phyloP scores from a whole-genome alignment of 1,140 invertebrate genomes.

The Cotesia chilonis region DNA sequence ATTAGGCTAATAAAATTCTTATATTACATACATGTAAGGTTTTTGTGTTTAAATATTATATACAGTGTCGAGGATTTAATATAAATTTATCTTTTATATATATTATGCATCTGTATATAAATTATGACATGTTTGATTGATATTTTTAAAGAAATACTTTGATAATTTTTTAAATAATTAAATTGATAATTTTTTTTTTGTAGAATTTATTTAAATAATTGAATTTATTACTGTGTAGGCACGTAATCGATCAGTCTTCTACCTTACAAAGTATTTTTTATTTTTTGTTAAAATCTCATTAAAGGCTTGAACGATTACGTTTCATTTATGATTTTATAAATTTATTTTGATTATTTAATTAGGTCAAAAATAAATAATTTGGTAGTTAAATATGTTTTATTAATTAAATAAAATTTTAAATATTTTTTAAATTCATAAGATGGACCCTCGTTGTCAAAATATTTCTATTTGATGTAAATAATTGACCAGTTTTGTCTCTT shows the following conservation, averaged over 20 bases:
- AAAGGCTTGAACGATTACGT: conserved; percentile 26
- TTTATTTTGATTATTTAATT: conserved; percentile 5
- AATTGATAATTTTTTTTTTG: conserved; percentile 4
- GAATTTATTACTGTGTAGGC: conserved; percentile 12
- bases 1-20: conserved; percentile 3
- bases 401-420: conserved; percentile 1
- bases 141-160: conserved; percentile 31
- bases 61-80: conserved; percentile 36
- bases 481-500: conserved; percentile 18
- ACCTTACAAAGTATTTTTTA: conserved; percentile 28
- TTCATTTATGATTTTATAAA: background rate
- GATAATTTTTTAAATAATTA: conserved; percentile 18
- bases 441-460: conserved; percentile 11
- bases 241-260: conserved; percentile 46
- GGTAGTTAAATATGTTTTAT: background rate
- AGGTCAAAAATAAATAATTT: background rate
- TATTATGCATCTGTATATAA: conserved; percentile 3
- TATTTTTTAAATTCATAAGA: background rate
- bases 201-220: background rate
- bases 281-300: conserved; percentile 7
- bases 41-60: conserved; percentile 36
- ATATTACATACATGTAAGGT: conserved; percentile 38
- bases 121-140: background rate
- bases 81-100: conserved; percentile 10
- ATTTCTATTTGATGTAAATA: conserved; percentile 2